A percentile compares a stretch with the other conserved stretches of the same genome.
These are phyloP conservation scores for Turritopsis rubra DNA, from an alignment of 30 jellyfish, hydroid and myxozoan genomes.

Conservation along the genomic window DNA sequence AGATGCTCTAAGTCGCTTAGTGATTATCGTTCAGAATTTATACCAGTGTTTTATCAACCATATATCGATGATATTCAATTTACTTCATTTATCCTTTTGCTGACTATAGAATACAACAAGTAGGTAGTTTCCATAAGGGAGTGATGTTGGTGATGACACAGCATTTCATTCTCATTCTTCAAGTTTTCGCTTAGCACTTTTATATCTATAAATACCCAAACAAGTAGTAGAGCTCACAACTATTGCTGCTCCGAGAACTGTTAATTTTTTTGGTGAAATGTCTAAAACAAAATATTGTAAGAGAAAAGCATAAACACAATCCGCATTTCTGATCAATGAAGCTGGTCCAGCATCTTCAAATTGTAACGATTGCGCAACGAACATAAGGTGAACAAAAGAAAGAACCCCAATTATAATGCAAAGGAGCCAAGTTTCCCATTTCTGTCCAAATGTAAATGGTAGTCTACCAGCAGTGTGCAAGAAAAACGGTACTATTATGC, in stretches of 20 bases:
- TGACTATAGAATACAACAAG: too few relatives aligned
- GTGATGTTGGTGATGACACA: too few relatives aligned
- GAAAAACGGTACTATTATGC: slow-evolving; percentile 49
- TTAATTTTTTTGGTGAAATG: slow-evolving; percentile 51
- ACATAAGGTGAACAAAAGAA: slow-evolving; percentile 62
- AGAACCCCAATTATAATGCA: slow-evolving; percentile 54
- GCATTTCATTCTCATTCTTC: not conserved
- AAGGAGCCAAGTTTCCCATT: slow-evolving; percentile 57
- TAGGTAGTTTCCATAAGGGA: too few relatives aligned
- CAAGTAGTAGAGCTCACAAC: slow-evolving; percentile 49
- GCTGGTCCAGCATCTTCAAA: slow-evolving; percentile 91
- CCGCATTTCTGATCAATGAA: slow-evolving; percentile 70
- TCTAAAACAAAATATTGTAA: slow-evolving; percentile 60
- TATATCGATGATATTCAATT: too few relatives aligned
- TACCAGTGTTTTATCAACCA: too few relatives aligned
- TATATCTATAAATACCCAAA: slow-evolving; percentile 31
- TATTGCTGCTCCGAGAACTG: slow-evolving; percentile 60
- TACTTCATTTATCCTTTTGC: too few relatives aligned
- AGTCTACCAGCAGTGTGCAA: slow-evolving; percentile 23
- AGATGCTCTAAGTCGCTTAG: too few relatives aligned
- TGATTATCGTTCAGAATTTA: too few relatives aligned
- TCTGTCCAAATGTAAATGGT: slow-evolving; percentile 31
- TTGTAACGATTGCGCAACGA: slow-evolving; percentile 74
- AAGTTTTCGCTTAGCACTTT: not conserved
- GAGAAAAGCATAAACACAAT: slow-evolving; percentile 62